These are phyloP conservation scores for Tachina grossa DNA, from an alignment of 2,888 invertebrate genomes.

Conservation along the genomic window DNA sequence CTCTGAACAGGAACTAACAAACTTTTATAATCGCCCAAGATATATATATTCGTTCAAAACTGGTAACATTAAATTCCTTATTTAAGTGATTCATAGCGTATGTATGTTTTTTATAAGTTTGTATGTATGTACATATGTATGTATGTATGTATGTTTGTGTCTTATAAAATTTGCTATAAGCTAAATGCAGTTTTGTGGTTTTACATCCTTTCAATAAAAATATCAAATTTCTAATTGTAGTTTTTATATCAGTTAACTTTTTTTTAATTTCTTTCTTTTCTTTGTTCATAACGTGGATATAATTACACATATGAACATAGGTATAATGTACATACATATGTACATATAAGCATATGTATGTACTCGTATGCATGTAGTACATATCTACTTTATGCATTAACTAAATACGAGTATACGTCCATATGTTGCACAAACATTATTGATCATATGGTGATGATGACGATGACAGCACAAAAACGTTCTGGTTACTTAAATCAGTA, in stretches of 20 bases:
- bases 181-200: constrained; percentile 71
- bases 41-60: too few relatives aligned
- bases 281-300: constrained; percentile 15
- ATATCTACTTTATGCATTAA: too few relatives aligned
- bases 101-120: too few relatives aligned
- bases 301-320: neutral
- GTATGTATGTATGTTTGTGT: constrained; percentile 1
- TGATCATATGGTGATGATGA: constrained; percentile 44
- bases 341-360: neutral
- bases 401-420: neutral
- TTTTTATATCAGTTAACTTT: constrained; percentile 71
- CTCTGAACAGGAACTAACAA: too few relatives aligned
- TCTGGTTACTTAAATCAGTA: constrained; percentile 44
- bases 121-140: constrained; percentile 17
- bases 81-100: too few relatives aligned
- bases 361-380: neutral
- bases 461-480: constrained; percentile 31
- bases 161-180: constrained; percentile 28
- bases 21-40: too few relatives aligned
- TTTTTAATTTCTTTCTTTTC: constrained; percentile 8
- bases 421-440: constrained; percentile 44
- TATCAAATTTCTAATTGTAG: constrained; percentile 81
- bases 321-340: neutral
- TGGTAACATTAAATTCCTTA: too few relatives aligned
- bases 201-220: constrained; percentile 81